Evolutionary conservation across 2,113 vertebrate genomes (phyloP).

Genomic region (Alethe diademata): DNA sequence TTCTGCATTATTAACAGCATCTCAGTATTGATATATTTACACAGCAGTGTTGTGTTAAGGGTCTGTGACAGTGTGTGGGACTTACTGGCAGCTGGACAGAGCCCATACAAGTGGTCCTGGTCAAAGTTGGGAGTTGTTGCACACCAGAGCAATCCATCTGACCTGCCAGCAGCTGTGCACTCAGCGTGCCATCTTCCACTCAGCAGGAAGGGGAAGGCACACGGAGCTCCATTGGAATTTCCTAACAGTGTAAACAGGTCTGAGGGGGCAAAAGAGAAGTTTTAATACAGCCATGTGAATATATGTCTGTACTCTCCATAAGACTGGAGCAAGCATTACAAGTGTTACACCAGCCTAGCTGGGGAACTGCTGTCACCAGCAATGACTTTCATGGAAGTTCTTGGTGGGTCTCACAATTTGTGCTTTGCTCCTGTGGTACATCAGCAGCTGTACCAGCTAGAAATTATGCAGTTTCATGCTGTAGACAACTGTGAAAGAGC

Average conservation of each 20-base stretch:
- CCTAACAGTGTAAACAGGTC: constrained; percentile 85
- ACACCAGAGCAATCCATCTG: constrained; percentile 83
- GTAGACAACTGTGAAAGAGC: background rate
- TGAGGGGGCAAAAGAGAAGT: constrained; percentile 43
- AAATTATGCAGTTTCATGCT: background rate
- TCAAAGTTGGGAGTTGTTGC: constrained; percentile 77
- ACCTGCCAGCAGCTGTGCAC: constrained; percentile 78
- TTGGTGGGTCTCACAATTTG: background rate
- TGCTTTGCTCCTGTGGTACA: background rate
- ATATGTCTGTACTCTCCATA: background rate
- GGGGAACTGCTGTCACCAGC: background rate
- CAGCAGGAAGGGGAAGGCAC: constrained; percentile 86
- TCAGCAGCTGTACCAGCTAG: background rate
- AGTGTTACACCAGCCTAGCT: background rate
- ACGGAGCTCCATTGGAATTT: constrained; percentile 81
- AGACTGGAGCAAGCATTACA: background rate
- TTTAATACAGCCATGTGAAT: background rate
- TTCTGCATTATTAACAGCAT: rapidly evolving
- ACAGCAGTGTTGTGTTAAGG: background rate
- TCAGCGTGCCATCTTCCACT: constrained; percentile 73
- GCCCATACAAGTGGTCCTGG: constrained; percentile 75
- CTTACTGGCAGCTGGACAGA: constrained; percentile 84
- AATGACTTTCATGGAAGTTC: background rate
- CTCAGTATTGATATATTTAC: background rate
- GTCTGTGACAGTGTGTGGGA: background rate